Conservation (phyloP, 2,888 invertebrate species). For the Megalurothrips usitatus region DNA sequence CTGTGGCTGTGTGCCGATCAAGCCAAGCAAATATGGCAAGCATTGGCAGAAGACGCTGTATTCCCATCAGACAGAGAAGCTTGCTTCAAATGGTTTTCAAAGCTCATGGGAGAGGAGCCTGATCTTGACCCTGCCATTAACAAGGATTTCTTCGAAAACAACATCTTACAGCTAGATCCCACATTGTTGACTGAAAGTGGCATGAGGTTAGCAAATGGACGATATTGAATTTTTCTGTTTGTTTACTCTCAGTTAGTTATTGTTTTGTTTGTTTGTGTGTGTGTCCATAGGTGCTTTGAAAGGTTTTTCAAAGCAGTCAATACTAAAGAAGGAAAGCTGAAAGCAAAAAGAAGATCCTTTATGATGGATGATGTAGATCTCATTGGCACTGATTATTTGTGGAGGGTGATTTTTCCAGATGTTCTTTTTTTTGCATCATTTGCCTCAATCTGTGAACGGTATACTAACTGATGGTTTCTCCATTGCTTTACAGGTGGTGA, state of each 20-base stretch:
- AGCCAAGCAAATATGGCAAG: slow-evolving; percentile 96
- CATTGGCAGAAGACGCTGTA: slow-evolving; percentile 88
- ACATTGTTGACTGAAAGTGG: slow-evolving; percentile 89
- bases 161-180: slow-evolving; percentile 88
- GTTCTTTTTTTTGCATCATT: slow-evolving; percentile 27
- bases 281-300: slow-evolving; percentile 54
- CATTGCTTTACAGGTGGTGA: slow-evolving; percentile 62
- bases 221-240: neutral
- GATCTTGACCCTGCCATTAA: slow-evolving; percentile 95
- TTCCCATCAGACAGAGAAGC: slow-evolving; percentile 90
- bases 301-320: slow-evolving; percentile 93
- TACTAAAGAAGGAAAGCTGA: slow-evolving; percentile 87
- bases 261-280: slow-evolving; percentile 35
- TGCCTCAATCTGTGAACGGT: neutral
- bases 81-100: slow-evolving; percentile 97
- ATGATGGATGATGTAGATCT: slow-evolving; percentile 91
- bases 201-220: slow-evolving; percentile 67
- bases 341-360: slow-evolving; percentile 76
- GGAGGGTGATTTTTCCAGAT: slow-evolving; percentile 64
- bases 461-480: slow-evolving; percentile 4
- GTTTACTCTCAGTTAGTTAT: slow-evolving; percentile 30
- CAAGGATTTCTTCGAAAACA: slow-evolving; percentile 91
- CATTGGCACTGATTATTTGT: slow-evolving; percentile 93
- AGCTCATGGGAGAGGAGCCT: slow-evolving; percentile 93
- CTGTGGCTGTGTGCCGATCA: slow-evolving; percentile 95